These are phyloP conservation scores for Drosophila baimaii DNA, from an alignment of 1,140 invertebrate species.

Conservation along the genomic window DNA sequence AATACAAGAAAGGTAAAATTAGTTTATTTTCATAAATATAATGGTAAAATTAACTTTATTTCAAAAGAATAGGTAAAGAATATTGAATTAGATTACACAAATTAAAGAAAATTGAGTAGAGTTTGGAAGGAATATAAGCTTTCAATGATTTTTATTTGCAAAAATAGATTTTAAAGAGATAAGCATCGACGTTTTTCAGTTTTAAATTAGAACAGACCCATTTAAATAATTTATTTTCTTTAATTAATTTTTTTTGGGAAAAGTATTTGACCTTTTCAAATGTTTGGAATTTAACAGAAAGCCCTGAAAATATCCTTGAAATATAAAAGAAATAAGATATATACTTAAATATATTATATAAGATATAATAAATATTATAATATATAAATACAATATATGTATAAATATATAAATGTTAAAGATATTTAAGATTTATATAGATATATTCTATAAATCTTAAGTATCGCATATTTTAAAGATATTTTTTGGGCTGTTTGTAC, in stretches of 20 bases:
- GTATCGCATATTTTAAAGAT: too few species aligned
- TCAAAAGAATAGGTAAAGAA: neutral
- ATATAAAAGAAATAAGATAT: too few species aligned
- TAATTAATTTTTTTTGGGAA: neutral
- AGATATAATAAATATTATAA: too few species aligned
- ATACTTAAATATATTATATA: too few species aligned
- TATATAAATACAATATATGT: too few species aligned
- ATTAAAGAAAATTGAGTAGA: neutral
- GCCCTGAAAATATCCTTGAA: neutral
- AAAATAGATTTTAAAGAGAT: neutral
- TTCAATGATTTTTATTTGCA: neutral
- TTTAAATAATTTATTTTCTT: too few species aligned
- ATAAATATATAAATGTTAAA: too few species aligned
- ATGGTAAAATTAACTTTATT: neutral
- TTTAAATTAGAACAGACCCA: too few species aligned
- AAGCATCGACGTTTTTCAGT: neutral
- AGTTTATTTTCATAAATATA: neutral
- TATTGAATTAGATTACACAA: neutral
- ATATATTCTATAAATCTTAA: too few species aligned
- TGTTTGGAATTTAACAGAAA: neutral
- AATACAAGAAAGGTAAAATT: accelerated
- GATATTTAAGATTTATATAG: too few species aligned
- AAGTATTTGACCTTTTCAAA: neutral
- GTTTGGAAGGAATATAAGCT: neutral
- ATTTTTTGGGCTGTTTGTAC: too few species aligned